Base-by-base conservation (phyloP, 2,888 invertebrate genomes). In the Cinara cedri region DNA sequence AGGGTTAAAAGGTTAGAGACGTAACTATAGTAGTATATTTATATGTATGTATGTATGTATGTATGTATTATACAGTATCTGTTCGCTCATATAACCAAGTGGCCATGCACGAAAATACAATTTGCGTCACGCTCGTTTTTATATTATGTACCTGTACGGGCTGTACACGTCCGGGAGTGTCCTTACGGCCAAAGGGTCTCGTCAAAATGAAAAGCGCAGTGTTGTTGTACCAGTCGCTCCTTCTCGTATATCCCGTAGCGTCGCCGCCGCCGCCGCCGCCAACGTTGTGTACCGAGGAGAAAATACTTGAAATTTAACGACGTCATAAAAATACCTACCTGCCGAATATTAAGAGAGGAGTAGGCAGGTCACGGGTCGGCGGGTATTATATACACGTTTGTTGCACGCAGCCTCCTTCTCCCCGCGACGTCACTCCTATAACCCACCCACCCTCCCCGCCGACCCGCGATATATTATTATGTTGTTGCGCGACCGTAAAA, bases 271-370 rank as follows among this genome's bases (percentile, higher is more conserved):
- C n/a, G n/a, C n/a, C n/a, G n/a, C n/a, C n/a, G n/a, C n/a, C n/a
- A n/a, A n/a, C n/a, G n/a, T n/a, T n/a, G n/a, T n/a, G n/a, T n/a
- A n/a, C n/a, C n/a, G n/a, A n/a, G 6, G 51, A 10, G 62, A 51
- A 44, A 75, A 75, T 44, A 54, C 63, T 75, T 44, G 74, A 75
- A 65, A 54, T 75, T 75, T 75, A 75, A 75, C 54, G 74, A 75
- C 74, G 63, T 65, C 74, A 24, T 75, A 54, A 75, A 75, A 63
- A 72, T 70, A 55, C 16, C 3, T 46, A 19, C 21, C 51, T 24
- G 42, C 54, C 42, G 42, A 74, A 74, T 34, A 6, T 34, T 13
- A n/a, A 19, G 44, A 46, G 26, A 6, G 0, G 21, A n/a, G 46
- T 16, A 3, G 11, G 11, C 14, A 42, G 13, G 44, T n/a, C 11